Evolutionary conservation across 1,140 invertebrate species (phyloP), one percentile per base, ranked within the genome.

Genomic region (Aphelinus certus): DNA sequence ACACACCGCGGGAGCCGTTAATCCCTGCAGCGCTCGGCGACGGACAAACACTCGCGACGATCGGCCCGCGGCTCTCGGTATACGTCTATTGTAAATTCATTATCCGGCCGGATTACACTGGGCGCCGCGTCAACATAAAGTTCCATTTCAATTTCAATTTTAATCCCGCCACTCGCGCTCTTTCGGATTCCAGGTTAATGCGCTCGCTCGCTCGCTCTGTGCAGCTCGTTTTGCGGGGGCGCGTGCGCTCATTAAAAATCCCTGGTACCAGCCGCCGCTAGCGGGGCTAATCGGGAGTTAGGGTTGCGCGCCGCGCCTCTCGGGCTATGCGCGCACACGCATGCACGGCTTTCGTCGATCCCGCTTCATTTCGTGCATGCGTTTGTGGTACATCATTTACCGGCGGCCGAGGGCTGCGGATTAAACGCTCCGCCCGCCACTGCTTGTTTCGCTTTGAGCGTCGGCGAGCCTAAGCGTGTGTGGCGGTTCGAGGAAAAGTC

Each of bases 81-180:
- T 43, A 43, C 46, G 5, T 53, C 7, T 63, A 71, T 67, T 61
- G 42, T 9, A 62, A 60, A 69, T 70, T 67, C 57, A 62, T 67
- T 66, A 70, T 48, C 58, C 56, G 26, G 42, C 9, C 9, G 1
- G 42, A 46, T n/a, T 10, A n/a, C 7, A 67, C 10, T 57, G 26
- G 26, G 56, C 56, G 3, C 26, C 56, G 43, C 48, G 69, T 26
- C 7, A 53, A 71, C 53, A 71, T 55, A 48, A 71, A n/a, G 57
- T n/a, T 61, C 65, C 42, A 61, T 61, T 55, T 62, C 58, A 63
- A 62, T 61, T 75, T 45, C 51, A 73, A 74, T 71, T 60, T 49
- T 46, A 65, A 60, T 64, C 56, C 53, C 57, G n/a, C 47, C 6
- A n/a, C 43, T 63, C 47, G 43, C 47, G 2, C 3, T 49, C 47